phyloP scores from a whole-genome alignment of 1,140 invertebrate species.

The Psix sp. region DNA sequence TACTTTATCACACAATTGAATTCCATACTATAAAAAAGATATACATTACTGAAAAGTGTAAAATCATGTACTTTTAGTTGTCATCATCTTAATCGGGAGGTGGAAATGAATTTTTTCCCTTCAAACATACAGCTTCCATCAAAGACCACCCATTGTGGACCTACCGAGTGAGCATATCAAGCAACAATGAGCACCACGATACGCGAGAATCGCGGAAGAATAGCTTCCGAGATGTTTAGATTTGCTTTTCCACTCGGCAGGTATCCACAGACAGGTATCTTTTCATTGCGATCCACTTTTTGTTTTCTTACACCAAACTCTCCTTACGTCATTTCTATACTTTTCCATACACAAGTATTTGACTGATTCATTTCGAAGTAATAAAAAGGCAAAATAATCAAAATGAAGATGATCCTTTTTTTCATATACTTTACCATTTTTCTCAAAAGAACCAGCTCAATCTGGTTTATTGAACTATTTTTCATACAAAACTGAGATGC shows the following conservation, averaged over 20 bases:
- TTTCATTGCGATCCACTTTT: conserved; percentile 27
- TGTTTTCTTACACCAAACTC: conserved; percentile 16
- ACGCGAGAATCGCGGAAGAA: conserved; percentile 65
- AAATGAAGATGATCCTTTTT: no score
- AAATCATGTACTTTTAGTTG: conserved; percentile 27
- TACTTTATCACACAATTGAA: conserved; percentile 3
- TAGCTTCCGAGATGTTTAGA: conserved; percentile 39
- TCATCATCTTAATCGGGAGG: conserved; percentile 22
- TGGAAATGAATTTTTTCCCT: conserved; percentile 38
- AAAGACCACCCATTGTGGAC: conserved; percentile 65
- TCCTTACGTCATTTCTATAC: no score
- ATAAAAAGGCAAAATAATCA: no score
- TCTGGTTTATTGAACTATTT: no score
- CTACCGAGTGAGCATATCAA: conserved; percentile 58
- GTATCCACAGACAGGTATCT: conserved; percentile 48
- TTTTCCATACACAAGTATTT: no score
- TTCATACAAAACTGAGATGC: no score
- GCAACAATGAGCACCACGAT: conserved; percentile 62
- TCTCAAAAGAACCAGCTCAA: no score
- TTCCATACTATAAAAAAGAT: conserved; percentile 4
- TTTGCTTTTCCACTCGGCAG: conserved; percentile 49
- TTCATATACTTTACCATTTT: no score
- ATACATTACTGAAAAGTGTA: conserved; percentile 26
- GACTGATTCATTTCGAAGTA: no score
- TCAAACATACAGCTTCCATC: conserved; percentile 19